Evolutionary conservation across 2,113 vertebrate genomes (phyloP).

Genomic region (Boulengeromyrus knoepffleri): DNA sequence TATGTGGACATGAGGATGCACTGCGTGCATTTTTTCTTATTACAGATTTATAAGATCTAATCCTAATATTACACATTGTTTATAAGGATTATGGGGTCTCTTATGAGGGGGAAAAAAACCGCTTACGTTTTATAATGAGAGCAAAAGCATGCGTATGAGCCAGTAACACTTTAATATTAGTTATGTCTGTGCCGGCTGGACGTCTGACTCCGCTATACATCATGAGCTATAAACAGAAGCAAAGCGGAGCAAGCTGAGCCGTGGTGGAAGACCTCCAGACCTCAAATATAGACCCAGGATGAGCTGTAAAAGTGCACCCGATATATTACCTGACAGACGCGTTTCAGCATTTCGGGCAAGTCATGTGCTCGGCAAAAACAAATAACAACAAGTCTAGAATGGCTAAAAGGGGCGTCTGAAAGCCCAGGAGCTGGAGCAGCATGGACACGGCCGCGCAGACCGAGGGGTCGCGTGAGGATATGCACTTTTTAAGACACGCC

Average conservation of each 20-base stretch:
- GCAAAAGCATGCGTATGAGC: not conserved
- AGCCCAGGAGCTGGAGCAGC: not conserved
- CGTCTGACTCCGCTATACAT: slow-evolving; percentile 1
- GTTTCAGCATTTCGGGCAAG: slow-evolving; percentile 37
- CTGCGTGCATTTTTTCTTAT: not conserved
- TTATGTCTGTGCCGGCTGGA: not conserved
- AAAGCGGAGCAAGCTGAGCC: slow-evolving; percentile 4
- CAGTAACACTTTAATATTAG: slow-evolving; percentile 7
- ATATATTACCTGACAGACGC: slow-evolving; percentile 23
- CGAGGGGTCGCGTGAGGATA: not conserved
- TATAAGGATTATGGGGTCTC: not conserved
- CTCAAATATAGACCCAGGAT: slow-evolving; percentile 35
- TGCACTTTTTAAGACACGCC: not conserved
- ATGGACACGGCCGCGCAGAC: not conserved
- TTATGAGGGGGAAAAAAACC: not conserved
- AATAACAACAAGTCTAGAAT: slow-evolving; percentile 40
- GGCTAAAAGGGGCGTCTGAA: not conserved
- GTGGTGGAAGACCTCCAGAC: slow-evolving; percentile 34
- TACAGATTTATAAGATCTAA: not conserved
- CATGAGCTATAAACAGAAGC: slow-evolving; percentile 17
- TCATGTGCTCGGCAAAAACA: slow-evolving; percentile 24
- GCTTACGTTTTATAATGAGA: not conserved
- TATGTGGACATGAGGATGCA: not conserved
- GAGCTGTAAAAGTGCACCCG: slow-evolving; percentile 16
- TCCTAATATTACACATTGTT: not conserved